Percentiles rank a stretch among this genome's conserved stretches.
phyloP scores from a whole-genome alignment of 2,113 vertebrate species.

The Lepisosteus oculatus region DNA sequence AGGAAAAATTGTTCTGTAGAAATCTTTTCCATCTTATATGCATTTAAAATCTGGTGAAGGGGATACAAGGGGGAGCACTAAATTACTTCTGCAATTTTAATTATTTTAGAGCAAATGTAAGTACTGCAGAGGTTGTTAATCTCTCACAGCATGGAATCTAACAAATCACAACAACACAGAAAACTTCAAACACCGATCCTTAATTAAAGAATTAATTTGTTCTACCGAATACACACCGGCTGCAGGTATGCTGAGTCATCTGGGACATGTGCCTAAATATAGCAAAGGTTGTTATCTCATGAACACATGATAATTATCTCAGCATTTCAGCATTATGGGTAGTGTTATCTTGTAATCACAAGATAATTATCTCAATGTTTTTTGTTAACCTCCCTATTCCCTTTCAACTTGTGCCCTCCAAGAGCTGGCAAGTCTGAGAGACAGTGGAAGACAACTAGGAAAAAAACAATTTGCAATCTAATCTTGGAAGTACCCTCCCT shows the following conservation, averaged over 20 bases:
- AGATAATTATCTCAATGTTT: conserved; percentile 12
- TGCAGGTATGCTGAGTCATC: conserved; percentile 5
- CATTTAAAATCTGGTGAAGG: conserved; percentile 2
- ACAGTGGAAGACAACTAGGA: too few relatives aligned
- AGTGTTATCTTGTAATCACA: neutral
- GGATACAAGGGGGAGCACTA: neutral
- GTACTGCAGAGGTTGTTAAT: neutral
- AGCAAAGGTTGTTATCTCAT: neutral
- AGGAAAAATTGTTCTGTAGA: too few relatives aligned
- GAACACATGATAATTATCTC: conserved; percentile 2
- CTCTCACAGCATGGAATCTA: conserved; percentile 7
- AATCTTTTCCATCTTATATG: neutral
- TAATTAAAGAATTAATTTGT: conserved; percentile 13
- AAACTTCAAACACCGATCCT: conserved; percentile 8
- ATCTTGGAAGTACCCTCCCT: neutral
- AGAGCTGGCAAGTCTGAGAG: neutral
- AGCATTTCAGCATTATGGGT: conserved; percentile 6
- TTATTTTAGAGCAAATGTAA: conserved; percentile 38
- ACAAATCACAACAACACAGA: conserved; percentile 13
- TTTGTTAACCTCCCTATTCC: neutral
- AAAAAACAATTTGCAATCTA: too few relatives aligned
- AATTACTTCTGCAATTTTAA: conserved; percentile 11
- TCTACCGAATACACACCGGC: neutral
- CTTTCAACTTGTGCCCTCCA: neutral
- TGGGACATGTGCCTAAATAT: neutral